Evolutionary conservation across 2,888 invertebrate species (phyloP).

Genomic region (Acleris literana): DNA sequence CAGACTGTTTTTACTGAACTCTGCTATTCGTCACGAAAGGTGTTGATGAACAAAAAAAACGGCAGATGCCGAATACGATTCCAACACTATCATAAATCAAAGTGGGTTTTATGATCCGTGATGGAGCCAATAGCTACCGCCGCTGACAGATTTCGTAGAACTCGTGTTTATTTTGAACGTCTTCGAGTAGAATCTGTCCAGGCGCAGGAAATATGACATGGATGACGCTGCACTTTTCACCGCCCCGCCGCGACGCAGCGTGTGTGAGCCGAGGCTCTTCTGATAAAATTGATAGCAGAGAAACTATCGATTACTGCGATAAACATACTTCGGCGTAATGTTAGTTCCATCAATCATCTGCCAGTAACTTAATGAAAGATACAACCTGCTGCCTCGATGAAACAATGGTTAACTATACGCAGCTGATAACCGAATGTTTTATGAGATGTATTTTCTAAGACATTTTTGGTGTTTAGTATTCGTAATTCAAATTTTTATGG

Average conservation of each 20-base stretch:
- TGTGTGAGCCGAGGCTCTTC: slow-evolving; percentile 54
- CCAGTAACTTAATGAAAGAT: slow-evolving; percentile 69
- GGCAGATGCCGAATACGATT: slow-evolving; percentile 58
- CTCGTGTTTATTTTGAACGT: slow-evolving; percentile 75
- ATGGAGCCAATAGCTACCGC: slow-evolving; percentile 61
- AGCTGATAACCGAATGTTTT: slow-evolving; percentile 45
- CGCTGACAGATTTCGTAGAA: slow-evolving; percentile 62
- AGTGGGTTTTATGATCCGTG: slow-evolving; percentile 58
- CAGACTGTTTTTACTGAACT: slow-evolving; percentile 20
- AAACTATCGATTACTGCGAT: slow-evolving; percentile 70
- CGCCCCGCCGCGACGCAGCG: slow-evolving; percentile 45
- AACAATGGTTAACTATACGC: slow-evolving; percentile 56
- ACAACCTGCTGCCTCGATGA: slow-evolving; percentile 61
- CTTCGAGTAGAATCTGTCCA: slow-evolving; percentile 65
- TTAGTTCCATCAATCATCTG: slow-evolving; percentile 69
- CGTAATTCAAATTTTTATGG: slow-evolving; percentile 58
- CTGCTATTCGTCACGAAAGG: slow-evolving; percentile 16
- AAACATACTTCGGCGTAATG: slow-evolving; percentile 71
- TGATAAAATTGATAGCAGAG: slow-evolving; percentile 72
- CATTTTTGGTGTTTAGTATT: slow-evolving; percentile 44
- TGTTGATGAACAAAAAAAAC: slow-evolving; percentile 39
- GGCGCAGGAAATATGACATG: slow-evolving; percentile 61
- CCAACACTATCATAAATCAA: slow-evolving; percentile 67
- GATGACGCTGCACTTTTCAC: slow-evolving; percentile 73
- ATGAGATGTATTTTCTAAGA: slow-evolving; percentile 47